Conservation (phyloP, 2,797 vertebrate species). For the Eidolon dupreanum region DNA sequence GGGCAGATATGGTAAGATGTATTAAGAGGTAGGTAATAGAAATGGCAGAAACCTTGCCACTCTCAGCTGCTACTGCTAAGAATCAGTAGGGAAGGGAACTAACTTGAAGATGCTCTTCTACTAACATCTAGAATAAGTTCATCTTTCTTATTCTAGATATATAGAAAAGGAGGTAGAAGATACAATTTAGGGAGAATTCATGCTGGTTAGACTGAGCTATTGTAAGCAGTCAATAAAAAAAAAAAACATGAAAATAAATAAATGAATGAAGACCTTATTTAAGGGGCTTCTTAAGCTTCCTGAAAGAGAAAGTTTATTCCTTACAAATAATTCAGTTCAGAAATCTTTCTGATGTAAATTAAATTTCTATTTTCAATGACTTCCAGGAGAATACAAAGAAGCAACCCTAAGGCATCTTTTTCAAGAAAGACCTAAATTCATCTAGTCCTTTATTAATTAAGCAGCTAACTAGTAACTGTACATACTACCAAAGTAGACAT, state of each 20-base stretch:
- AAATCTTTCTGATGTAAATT: conserved; percentile 31
- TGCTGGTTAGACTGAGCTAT: neutral
- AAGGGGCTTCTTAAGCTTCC: neutral
- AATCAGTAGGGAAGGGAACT: neutral
- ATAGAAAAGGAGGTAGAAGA: neutral
- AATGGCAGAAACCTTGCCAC: neutral
- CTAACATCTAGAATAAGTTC: neutral
- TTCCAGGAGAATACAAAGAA: conserved; percentile 33
- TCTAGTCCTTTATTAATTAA: neutral
- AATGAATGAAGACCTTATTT: neutral
- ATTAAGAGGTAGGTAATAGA: neutral
- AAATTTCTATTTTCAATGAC: conserved; percentile 25
- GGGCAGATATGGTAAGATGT: neutral
- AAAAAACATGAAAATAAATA: neutral
- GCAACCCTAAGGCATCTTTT: neutral
- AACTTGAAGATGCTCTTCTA: neutral
- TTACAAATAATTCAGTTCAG: conserved; percentile 22
- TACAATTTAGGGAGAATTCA: neutral
- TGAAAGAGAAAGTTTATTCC: neutral
- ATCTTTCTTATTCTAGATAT: neutral
- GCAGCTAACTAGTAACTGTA: neutral
- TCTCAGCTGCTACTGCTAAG: neutral
- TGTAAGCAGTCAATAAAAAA: neutral
- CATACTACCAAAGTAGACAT: neutral
- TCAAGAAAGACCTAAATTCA: neutral